Base-by-base conservation (phyloP, 2,113 vertebrate genomes). In the Cephalopterus ornatus region DNA sequence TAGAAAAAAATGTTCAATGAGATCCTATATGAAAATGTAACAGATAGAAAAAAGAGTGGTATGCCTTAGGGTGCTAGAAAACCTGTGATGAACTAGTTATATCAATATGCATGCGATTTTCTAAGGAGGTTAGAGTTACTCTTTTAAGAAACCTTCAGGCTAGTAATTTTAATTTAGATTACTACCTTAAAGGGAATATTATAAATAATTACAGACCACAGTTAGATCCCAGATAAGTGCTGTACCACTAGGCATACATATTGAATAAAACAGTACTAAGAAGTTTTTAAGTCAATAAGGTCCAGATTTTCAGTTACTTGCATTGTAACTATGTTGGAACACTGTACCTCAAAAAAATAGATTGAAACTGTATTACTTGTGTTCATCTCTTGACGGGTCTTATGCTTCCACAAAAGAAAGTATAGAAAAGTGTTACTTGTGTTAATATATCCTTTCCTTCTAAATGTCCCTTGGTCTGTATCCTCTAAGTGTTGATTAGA, bases 141-240 rank as follows among this genome's bases (percentile, higher is more conserved):
- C 46, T 89, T 92, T 88, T 67, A 84, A 81, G 88, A 97, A 95
- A 37, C 88, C 95, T 95, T 82, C 91, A 61, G 87, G 93, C 87
- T 95, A 96, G 80, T 91, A 82, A 96, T 96, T 96, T 96, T 90
- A 94, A 96, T 93, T 97, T 96, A 92, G 90, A 96, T 88, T 96
- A 39, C 56, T 96, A 91, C 90, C 90, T 97, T 94, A 92, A 84
- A 95, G 93, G 88, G 88, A 93, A 84, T 92, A 94, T 94, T 94
- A 95, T 96, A 95, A 97, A 96, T 94, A 94, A 96, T 96, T 97
- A 94, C 92, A 96, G 76, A 94, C 94, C 93, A 93, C 79, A 84
- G 85, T 77, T 94, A 96, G 90, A 95, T 95, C 56, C 35, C 52
- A 88, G 66, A 88, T 92, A 96, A 97, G 62, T 83, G 33, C 53